These are phyloP conservation scores for Trichopoda pennipes DNA, from an alignment of 2,888 invertebrate genomes.

Conservation along the genomic window DNA sequence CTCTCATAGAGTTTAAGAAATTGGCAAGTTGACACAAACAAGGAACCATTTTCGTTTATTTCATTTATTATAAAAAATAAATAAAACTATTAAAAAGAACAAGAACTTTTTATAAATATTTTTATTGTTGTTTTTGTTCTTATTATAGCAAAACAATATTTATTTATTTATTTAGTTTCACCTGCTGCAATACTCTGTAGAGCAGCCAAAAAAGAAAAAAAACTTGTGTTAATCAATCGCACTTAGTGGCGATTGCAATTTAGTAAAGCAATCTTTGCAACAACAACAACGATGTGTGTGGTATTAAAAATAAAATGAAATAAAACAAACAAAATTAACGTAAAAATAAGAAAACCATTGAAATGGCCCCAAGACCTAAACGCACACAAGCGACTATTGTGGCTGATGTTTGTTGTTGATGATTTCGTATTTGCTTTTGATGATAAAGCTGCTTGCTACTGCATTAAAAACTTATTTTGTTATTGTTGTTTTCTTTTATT, in stretches of 20 bases:
- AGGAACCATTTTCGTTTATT: too few species aligned
- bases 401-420: slow-evolving; percentile 53
- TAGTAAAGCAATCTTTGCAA: slow-evolving; percentile 32
- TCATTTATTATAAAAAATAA: too few species aligned
- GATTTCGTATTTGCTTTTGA: slow-evolving; percentile 53
- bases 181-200: slow-evolving; percentile 32
- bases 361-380: slow-evolving; percentile 56
- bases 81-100: too few species aligned
- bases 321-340: slow-evolving; percentile 18
- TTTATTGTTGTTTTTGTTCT: too few species aligned
- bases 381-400: slow-evolving; percentile 59
- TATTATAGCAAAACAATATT: too few species aligned
- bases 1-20: too few species aligned
- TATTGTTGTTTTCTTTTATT: slow-evolving; percentile 9
- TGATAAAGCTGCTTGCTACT: slow-evolving; percentile 45
- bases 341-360: slow-evolving; percentile 34
- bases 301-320: slow-evolving; percentile 50
- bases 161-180: neutral
- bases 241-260: slow-evolving; percentile 55
- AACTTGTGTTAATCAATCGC: slow-evolving; percentile 62
- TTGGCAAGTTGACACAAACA: too few species aligned
- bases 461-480: slow-evolving; percentile 45
- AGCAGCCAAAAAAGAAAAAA: neutral
- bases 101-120: too few species aligned
- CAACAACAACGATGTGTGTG: slow-evolving; percentile 59